Evolutionary conservation across 1,140 invertebrate species (phyloP), one percentile per base, ranked within the genome.

Genomic region (Drosophila nasuta): DNA sequence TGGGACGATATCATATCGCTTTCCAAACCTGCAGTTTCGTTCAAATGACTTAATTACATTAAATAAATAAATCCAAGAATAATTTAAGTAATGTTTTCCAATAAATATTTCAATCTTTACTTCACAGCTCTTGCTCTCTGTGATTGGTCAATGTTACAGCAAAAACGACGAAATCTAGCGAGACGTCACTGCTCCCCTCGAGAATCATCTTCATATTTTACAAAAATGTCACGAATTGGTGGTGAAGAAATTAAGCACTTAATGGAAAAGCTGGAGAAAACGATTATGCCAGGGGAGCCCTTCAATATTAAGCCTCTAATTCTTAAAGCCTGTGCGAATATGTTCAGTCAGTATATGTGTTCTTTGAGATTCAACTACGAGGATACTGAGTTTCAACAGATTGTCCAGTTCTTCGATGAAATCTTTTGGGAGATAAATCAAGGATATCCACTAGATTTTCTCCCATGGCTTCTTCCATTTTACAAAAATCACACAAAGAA

Each of bases 401-500:
- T 97, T 67, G 94, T 97, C 0, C 82, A 93, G 17, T 95, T 95
- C 75, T 98, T 97, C 82, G 97, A 98, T 81, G 94, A 95, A 59
- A 96, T 98, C 2, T 98, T 98, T 93, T 97, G 95, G 94, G 97
- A 98, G 89, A 96, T 98, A 51, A 98, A 98, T 89, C 96, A 97
- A 90, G 97, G 97, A 0, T 97, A 97, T 87, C 95, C 96, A 0
- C 95, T 97, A 0, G 97, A 98, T 85, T 97, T 98, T 90, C 91
- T 98, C n/a, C 97, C 97, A 0, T 96, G 96, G 94, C 81, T 98
- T 1, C 93, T 95, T 62, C 96, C 96, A 0, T 94, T 97, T 45
- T 96, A 97, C 87, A 93, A 93, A 7, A 92, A 93, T 0, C 96
- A 97, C 81, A 95, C 96, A 93, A 93, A 94, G 0, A 95, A 95